Evolutionary conservation across 2,797 vertebrate genomes (phyloP).

Genomic region (Myoxocephalus aenaeus): DNA sequence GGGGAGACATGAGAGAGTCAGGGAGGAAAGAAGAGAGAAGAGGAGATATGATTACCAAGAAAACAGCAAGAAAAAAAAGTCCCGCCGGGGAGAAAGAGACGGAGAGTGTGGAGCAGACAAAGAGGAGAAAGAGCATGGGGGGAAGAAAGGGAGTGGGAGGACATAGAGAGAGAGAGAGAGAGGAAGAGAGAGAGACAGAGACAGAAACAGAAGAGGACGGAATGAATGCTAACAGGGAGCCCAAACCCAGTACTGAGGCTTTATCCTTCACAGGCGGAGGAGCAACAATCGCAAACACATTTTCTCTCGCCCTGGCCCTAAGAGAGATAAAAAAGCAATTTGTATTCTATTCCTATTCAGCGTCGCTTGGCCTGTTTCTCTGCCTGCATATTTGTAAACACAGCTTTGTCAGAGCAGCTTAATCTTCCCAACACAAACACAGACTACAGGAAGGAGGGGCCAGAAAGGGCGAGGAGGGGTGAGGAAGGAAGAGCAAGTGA

Average conservation of each 20-base stretch:
- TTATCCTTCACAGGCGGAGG: conserved; percentile 88
- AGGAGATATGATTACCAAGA: conserved; percentile 82
- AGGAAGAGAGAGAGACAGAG: conserved; percentile 58
- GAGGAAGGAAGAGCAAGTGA: conserved; percentile 18
- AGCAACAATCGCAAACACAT: conserved; percentile 88
- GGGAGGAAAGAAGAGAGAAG: conserved; percentile 66
- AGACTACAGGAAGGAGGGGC: conserved; percentile 76
- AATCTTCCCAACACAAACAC: conserved; percentile 88
- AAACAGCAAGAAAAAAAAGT: conserved; percentile 75
- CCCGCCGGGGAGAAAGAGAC: conserved; percentile 71
- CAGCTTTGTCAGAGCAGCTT: conserved; percentile 87
- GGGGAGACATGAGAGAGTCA: conserved; percentile 73
- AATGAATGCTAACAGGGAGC: conserved; percentile 86
- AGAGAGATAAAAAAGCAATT: conserved; percentile 90
- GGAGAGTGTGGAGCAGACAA: conserved; percentile 72
- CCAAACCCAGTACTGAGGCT: conserved; percentile 83
- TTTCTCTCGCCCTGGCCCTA: conserved; percentile 86
- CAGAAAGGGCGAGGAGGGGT: conserved; percentile 60
- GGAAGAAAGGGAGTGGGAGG: conserved; percentile 71
- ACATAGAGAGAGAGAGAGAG: conserved; percentile 66
- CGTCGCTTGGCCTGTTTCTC: conserved; percentile 87
- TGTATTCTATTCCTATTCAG: conserved; percentile 89
- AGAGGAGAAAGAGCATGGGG: conserved; percentile 71
- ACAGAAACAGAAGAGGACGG: conserved; percentile 75
- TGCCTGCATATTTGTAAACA: conserved; percentile 90